Conservation (phyloP, 2,888 invertebrate genomes). For the Aleiodes leptofemur region DNA sequence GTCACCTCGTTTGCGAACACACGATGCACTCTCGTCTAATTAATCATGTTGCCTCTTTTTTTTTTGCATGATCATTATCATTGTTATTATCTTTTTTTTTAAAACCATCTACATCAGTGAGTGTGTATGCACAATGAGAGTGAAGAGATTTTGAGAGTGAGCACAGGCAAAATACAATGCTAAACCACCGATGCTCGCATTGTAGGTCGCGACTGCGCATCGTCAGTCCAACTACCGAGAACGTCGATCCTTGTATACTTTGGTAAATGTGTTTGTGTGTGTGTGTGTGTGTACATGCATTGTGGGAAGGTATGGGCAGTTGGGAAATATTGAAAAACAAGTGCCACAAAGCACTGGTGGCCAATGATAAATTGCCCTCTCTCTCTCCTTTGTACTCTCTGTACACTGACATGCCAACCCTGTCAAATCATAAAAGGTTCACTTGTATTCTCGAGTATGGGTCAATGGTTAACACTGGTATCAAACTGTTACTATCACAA, state of each 20-base stretch:
- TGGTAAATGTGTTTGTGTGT: background rate
- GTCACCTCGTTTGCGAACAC: slow-evolving; percentile 3
- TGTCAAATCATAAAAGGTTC: slow-evolving; percentile 26
- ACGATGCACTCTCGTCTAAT: slow-evolving; percentile 38
- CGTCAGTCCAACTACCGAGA: background rate
- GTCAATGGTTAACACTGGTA: slow-evolving; percentile 16
- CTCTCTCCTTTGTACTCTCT: background rate
- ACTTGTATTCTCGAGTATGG: slow-evolving; percentile 15
- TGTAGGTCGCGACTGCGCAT: slow-evolving; percentile 40
- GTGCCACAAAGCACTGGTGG: slow-evolving; percentile 43
- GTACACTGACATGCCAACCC: slow-evolving; percentile 24
- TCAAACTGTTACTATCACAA: slow-evolving; percentile 5
- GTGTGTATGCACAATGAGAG: background rate
- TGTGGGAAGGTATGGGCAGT: slow-evolving; percentile 19
- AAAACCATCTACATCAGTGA: background rate
- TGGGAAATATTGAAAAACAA: slow-evolving; percentile 58
- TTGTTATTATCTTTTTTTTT: background rate
- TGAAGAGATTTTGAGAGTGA: background rate
- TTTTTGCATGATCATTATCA: slow-evolving; percentile 25
- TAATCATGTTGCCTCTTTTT: slow-evolving; percentile 40
- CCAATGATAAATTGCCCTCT: slow-evolving; percentile 28
- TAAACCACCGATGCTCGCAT: slow-evolving; percentile 30
- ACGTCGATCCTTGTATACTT: slow-evolving; percentile 9
- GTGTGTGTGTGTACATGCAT: slow-evolving; percentile 13
- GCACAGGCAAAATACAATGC: slow-evolving; percentile 6